A percentile compares a stretch with the other conserved stretches of the same genome.
Conservation (phyloP, 1,140 invertebrate species). For the Antheraea mylitta region DNA sequence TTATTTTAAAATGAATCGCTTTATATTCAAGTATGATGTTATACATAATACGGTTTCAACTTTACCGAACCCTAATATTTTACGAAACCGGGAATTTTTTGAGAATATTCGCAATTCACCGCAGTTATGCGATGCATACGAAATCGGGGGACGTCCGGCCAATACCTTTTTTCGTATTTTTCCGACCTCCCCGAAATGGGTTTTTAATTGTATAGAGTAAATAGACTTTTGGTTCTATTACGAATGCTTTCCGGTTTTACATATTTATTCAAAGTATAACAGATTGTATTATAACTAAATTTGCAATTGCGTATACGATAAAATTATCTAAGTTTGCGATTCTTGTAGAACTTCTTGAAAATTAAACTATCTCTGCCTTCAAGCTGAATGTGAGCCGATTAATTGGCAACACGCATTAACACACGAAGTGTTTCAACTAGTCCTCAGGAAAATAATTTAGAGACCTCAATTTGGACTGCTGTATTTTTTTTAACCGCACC, state of each 20-base stretch:
- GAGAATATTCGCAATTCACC: constrained; percentile 1
- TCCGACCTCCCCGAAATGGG: background rate
- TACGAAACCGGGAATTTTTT: background rate
- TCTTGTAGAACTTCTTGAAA: too few relatives aligned
- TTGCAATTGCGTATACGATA: too few relatives aligned
- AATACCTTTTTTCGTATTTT: background rate
- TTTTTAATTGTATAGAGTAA: background rate
- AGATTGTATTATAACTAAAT: too few relatives aligned
- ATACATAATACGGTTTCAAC: background rate
- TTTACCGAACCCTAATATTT: constrained; percentile 1
- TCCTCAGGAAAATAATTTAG: too few relatives aligned
- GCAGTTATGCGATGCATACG: background rate
- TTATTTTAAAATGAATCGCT: background rate
- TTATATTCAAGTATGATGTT: constrained; percentile 1
- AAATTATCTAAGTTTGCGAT: too few relatives aligned
- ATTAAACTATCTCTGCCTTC: too few relatives aligned
- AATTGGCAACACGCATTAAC: too few relatives aligned
- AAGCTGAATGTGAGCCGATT: too few relatives aligned
- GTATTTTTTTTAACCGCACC: too few relatives aligned
- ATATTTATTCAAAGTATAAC: background rate
- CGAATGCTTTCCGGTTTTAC: background rate
- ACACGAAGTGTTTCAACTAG: too few relatives aligned
- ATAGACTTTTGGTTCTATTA: background rate
- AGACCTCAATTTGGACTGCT: too few relatives aligned
- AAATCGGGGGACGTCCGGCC: background rate